Evolutionary conservation across 2,888 invertebrate species (phyloP), one percentile per base, ranked within the genome.

Genomic region (Euzophera pinguis): DNA sequence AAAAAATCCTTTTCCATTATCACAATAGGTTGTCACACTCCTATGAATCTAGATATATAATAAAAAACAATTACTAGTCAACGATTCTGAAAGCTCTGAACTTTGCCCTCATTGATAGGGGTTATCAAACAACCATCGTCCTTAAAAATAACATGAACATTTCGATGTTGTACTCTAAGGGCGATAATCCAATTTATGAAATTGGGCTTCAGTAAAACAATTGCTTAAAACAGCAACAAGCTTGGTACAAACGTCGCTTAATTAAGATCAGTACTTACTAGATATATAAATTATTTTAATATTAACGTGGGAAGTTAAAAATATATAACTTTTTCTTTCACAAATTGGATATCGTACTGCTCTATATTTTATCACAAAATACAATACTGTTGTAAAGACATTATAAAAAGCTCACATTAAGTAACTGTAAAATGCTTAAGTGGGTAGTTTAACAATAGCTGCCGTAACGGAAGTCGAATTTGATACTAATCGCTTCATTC

Each of bases 341-440:
- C 69, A 76, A 77, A 69, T 64, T 69, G 69, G 70, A 68, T 69
- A 64, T 67, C 59, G 65, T 62, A 61, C 62, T 62, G 62, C 59
- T 65, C 49, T 55, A 55, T 62, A 61, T 62, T 62, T 64, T 65
- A 73, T 74, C 73, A 71, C 75, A 74, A 73, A 71, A 72, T 73
- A 68, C 67, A 71, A 73, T 71, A 73, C 67, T 71, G 65, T 68
- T 71, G 71, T 77, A 74, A 71, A 76, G 66, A 73, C 60, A 75
- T 78, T 84, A 83, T 81, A 85, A 84, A 84, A 87, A 87, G 85
- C 86, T 84, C 81, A 79, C 75, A 75, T 81, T 75, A 73, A 50
- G 41, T 42, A 51, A 71, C 76, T 76, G 75, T 70, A 66, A 69
- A 71, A 74, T 69, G 64, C 62, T 61, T 63, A 65, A 65, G 67